Evolutionary conservation across 2,888 invertebrate genomes (phyloP), one percentile per base, ranked within the genome.

Genomic region (Yponomeuta plumbellus): DNA sequence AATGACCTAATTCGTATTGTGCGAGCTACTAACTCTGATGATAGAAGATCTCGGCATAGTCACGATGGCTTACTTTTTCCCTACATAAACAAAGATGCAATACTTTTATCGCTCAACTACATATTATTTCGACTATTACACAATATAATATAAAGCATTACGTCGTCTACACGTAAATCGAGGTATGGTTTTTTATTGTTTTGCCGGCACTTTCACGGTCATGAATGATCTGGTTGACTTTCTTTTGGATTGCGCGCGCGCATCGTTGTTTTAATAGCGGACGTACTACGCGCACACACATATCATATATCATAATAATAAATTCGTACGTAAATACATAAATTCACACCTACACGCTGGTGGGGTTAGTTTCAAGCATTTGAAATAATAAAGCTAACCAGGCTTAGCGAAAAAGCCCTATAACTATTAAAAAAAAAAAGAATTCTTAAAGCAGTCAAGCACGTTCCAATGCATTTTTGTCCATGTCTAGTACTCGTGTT

Each of bases 171-270:
- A 72, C 72, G 73, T 71, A 72, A 71, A 72, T 72, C 71, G 67
- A 75, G 74, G 76, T 77, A 79, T 78, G 83, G 83, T 76, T 78
- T 80, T 71, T 70, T 80, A 80, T 81, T 81, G 80, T 84, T 80
- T 77, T 75, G 78, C 71, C 78, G 80, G 70, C 69, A 79, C 87
- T 88, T 89, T 89, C 88, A 85, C 87, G 86, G 87, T 87, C 87
- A 87, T 80, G 80, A 77, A 77, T 78, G 76, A 66, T 72, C 72
- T 74, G 72, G 34, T 70, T 77, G 20, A 83, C 88, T 90, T 90
- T 88, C 89, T 84, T 88, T 77, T 73, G 73, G 58, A n/a, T 40
- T 68, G 56, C 44, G 67, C 67, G 70, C 73, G 40, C 34, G 58
- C 59, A 76, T 76, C 75, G 73, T 74, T 72, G 67, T 5, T 68